A percentile compares a stretch with the other conserved stretches of the same genome.
phyloP scores from a whole-genome alignment of 30 jellyfish, hydroid and myxozoan species.

The Hydractinia symbiolongicarpus region DNA sequence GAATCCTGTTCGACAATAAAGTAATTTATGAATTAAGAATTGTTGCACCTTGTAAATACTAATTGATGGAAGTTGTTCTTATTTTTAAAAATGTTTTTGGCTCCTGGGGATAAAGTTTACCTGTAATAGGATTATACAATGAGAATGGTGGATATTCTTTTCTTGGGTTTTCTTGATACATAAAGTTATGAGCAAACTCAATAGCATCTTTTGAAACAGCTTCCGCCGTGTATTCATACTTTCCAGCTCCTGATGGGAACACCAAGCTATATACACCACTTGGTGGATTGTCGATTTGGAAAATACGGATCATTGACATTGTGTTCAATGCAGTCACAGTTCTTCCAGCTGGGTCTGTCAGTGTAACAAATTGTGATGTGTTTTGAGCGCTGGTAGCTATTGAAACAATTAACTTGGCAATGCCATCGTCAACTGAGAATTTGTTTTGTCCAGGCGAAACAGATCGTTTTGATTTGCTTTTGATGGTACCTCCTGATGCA shows the following conservation, averaged over 20 bases:
- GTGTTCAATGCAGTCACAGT: constrained; percentile 26
- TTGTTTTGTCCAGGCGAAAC: not conserved
- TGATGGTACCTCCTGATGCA: constrained; percentile 53
- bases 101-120: not conserved
- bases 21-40: not conserved
- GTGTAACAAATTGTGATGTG: constrained; percentile 24
- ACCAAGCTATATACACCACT: not conserved
- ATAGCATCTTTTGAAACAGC: constrained; percentile 11
- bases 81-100: too few relatives aligned
- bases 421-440: constrained; percentile 38
- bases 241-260: constrained; percentile 1
- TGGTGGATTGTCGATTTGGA: not conserved
- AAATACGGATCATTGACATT: constrained; percentile 30
- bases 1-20: not conserved
- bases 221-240: not conserved
- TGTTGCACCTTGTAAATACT: not conserved
- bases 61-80: not conserved
- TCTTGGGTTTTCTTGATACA: constrained; percentile 18
- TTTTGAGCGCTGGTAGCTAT: constrained; percentile 24
- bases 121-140: not conserved
- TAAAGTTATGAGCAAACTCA: constrained; percentile 16
- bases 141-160: constrained; percentile 1
- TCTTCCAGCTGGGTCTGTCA: constrained; percentile 29
- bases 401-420: constrained; percentile 32
- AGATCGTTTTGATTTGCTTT: constrained; percentile 26